phyloP scores from a whole-genome alignment of 2,797 vertebrate genomes.

The Furcifer pardalis region DNA sequence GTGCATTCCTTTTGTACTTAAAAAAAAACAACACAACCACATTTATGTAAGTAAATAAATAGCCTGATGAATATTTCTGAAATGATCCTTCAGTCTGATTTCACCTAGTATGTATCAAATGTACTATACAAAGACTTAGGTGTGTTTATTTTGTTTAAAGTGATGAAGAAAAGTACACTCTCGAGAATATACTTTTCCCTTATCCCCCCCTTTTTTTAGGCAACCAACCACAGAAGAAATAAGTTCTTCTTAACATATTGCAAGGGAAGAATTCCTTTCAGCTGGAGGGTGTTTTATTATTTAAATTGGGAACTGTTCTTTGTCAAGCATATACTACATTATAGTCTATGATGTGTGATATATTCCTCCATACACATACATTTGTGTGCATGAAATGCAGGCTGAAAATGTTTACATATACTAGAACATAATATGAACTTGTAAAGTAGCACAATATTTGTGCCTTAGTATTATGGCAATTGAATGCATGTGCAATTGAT shows the following conservation, averaged over 20 bases:
- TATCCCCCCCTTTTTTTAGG: conserved; percentile 67
- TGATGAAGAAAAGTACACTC: conserved; percentile 61
- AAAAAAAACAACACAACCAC: conserved; percentile 72
- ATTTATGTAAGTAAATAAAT: conserved; percentile 82
- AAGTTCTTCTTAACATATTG: conserved; percentile 77
- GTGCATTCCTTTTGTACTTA: conserved; percentile 82
- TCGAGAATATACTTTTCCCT: conserved; percentile 63
- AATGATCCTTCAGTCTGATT: conserved; percentile 76
- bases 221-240: conserved; percentile 82
- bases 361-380: conserved; percentile 60
- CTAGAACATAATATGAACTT: conserved; percentile 45
- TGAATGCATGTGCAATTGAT: conserved; percentile 12
- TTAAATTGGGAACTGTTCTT: conserved; percentile 79
- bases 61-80: conserved; percentile 81
- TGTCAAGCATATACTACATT: conserved; percentile 69
- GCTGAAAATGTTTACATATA: conserved; percentile 58
- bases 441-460: conserved; percentile 36
- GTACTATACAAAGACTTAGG: conserved; percentile 41
- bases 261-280: conserved; percentile 84
- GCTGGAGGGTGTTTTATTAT: conserved; percentile 79
- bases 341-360: conserved; percentile 72
- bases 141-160: conserved; percentile 46
- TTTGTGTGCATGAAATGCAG: conserved; percentile 61
- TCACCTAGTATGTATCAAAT: conserved; percentile 78
- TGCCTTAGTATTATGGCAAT: conserved; percentile 32